Evolutionary conservation across 2,113 vertebrate species (phyloP).

Genomic region (Cygnus atratus): DNA sequence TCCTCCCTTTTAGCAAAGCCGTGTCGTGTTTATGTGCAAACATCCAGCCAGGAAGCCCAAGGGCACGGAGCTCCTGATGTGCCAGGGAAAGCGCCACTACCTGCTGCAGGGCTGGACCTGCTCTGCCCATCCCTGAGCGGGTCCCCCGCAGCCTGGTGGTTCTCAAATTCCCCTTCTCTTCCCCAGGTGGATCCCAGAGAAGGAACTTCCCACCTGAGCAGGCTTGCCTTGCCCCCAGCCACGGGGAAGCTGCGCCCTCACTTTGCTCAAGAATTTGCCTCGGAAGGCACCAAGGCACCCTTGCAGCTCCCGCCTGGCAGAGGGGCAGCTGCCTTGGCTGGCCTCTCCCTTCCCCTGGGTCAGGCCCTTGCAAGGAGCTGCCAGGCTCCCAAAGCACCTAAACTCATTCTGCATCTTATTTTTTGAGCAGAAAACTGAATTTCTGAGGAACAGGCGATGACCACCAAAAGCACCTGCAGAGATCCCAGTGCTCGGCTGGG

Average conservation of each 20-base stretch:
- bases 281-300: slow-evolving; percentile 27
- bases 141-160: fast-evolving
- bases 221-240: slow-evolving; percentile 41
- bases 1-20: neutral
- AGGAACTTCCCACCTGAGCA: slow-evolving; percentile 57
- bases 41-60: neutral
- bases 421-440: neutral
- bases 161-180: neutral
- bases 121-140: neutral
- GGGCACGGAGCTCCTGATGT: fast-evolving
- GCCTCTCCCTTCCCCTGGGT: slow-evolving; percentile 31
- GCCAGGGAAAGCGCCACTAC: neutral
- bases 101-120: neutral
- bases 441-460: neutral
- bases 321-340: slow-evolving; percentile 20
- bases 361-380: slow-evolving; percentile 11
- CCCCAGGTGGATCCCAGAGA: neutral
- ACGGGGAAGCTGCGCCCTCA: neutral
- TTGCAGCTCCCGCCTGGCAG: neutral
- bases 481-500: neutral
- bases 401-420: neutral
- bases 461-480: neutral
- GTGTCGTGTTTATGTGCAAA: neutral
- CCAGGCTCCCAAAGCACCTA: neutral
- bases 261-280: neutral